Conservation (phyloP, 2,888 invertebrate genomes). For the Drosophila demipolita region DNA sequence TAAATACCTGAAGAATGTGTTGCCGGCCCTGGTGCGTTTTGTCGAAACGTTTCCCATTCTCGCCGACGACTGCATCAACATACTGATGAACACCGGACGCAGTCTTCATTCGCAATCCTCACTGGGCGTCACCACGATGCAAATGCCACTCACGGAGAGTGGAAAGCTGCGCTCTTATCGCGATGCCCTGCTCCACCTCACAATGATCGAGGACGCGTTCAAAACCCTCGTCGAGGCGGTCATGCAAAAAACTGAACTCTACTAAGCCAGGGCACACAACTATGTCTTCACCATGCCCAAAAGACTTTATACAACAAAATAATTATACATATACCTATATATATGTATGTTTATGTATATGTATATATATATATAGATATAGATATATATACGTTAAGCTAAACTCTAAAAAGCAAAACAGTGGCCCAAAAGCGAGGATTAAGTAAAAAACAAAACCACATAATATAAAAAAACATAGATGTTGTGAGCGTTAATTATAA, state of each 20-base stretch:
- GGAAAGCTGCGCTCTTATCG: conserved; percentile 80
- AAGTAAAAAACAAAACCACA: background rate
- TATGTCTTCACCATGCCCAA: background rate
- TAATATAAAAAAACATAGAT: background rate
- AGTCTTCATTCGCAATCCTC: conserved; percentile 94
- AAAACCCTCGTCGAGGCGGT: conserved; percentile 87
- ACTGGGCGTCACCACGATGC: conserved; percentile 87
- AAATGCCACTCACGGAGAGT: conserved; percentile 80
- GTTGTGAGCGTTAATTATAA: background rate
- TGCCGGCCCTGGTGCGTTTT: conserved; percentile 94
- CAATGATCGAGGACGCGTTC: conserved; percentile 83
- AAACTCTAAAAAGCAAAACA: background rate
- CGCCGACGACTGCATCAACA: conserved; percentile 93
- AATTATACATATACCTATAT: background rate
- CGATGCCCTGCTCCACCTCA: conserved; percentile 81
- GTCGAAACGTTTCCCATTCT: conserved; percentile 97
- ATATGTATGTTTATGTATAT: background rate
- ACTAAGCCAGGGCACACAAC: conserved; percentile 83
- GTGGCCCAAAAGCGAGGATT: background rate
- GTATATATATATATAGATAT: background rate
- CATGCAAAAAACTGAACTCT: conserved; percentile 88
- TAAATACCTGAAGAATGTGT: conserved; percentile 92
- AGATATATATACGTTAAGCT: background rate
- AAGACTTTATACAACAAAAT: background rate
- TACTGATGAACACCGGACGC: conserved; percentile 93